Percentiles rank a stretch among this genome's conserved stretches.
phyloP scores from a whole-genome alignment of 2,888 invertebrate genomes.

The Tolmerus cingulatus region DNA sequence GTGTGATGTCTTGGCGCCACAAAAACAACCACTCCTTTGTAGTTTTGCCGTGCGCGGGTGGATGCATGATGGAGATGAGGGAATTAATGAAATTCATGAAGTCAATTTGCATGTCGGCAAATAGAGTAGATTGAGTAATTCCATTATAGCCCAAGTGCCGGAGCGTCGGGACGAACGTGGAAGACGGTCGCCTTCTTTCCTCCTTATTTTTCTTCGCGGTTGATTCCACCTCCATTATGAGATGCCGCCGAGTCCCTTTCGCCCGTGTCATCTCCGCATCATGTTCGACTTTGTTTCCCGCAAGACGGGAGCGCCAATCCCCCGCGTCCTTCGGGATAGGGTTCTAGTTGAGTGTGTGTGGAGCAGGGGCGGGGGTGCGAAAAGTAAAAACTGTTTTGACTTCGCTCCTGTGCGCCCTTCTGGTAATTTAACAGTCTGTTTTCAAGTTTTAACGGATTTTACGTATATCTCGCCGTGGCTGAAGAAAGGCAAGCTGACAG shows the following conservation, averaged over 20 bases:
- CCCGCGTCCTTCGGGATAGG: background rate
- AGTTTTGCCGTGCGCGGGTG: background rate
- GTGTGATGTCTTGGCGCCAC: background rate
- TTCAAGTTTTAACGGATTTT: conserved; percentile 36
- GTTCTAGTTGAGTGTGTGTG: background rate
- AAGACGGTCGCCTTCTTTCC: background rate
- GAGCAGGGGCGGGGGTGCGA: background rate
- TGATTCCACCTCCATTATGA: conserved; percentile 30
- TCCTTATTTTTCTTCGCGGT: background rate
- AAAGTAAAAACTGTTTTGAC: conserved; percentile 34
- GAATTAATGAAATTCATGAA: conserved; percentile 43
- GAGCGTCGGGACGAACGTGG: background rate
- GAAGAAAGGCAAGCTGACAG: conserved; percentile 36
- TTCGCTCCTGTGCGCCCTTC: background rate
- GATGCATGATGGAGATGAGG: conserved; percentile 29
- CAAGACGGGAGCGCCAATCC: background rate
- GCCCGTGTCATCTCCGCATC: background rate
- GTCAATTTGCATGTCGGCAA: conserved; percentile 43
- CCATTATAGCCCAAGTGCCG: conserved; percentile 4
- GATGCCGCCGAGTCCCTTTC: background rate
- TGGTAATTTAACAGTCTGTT: conserved; percentile 39
- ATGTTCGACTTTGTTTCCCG: background rate
- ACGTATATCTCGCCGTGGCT: background rate
- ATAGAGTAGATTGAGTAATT: conserved; percentile 41
- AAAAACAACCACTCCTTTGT: background rate